Percentiles rank a stretch among this genome's conserved stretches.
Conservation (phyloP, 1,140 invertebrate genomes). For the Orchestia grillus region DNA sequence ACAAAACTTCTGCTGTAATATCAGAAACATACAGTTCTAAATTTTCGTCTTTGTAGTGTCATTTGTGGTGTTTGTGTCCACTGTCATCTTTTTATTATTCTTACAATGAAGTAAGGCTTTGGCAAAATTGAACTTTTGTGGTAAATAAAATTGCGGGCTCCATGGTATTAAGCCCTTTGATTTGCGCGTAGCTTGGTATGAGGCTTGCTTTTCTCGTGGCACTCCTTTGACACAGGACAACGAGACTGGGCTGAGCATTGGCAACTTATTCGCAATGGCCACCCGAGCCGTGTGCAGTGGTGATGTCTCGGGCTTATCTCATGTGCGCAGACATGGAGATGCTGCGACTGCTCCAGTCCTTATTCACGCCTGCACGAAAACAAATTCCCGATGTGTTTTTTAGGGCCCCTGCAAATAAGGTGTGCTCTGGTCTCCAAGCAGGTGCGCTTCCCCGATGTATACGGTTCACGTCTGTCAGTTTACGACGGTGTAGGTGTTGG, state of each 20-base stretch:
- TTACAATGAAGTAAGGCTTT: background rate
- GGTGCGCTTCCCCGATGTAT: conserved; percentile 10
- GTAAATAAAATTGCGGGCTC: background rate
- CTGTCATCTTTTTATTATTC: background rate
- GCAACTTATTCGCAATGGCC: background rate
- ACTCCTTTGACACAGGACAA: background rate
- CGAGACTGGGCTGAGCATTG: background rate
- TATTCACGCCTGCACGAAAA: conserved; percentile 36
- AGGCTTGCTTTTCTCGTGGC: background rate
- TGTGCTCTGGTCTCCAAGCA: background rate
- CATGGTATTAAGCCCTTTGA: background rate
- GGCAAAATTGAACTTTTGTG: background rate
- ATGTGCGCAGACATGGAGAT: background rate
- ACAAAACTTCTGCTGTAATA: background rate
- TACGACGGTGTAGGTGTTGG: conserved; percentile 47
- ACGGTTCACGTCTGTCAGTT: background rate
- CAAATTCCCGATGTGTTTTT: conserved; percentile 22
- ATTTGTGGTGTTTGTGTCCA: too few species aligned
- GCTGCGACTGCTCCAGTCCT: background rate
- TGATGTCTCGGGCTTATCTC: background rate
- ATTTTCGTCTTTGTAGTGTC: background rate
- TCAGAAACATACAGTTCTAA: background rate
- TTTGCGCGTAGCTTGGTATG: background rate
- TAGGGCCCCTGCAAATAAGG: conserved; percentile 20
- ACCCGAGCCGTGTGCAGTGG: background rate